These are phyloP conservation scores for Pterocles orientalis DNA, from an alignment of 2,113 vertebrate genomes.

Conservation along the genomic window DNA sequence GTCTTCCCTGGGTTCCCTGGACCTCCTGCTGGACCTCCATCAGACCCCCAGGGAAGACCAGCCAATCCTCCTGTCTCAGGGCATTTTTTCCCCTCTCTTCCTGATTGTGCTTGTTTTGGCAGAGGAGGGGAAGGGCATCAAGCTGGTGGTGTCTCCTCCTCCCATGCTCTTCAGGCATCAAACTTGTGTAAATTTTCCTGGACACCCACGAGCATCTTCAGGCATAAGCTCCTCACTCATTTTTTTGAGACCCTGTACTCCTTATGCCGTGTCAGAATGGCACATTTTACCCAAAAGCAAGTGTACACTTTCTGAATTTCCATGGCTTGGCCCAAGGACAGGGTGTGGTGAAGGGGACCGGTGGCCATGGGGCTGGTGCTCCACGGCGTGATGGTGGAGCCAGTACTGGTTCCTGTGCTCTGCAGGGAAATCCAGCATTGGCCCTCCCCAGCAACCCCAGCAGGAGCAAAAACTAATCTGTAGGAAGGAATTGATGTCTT, in stretches of 20 bases:
- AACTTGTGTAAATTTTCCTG: background rate
- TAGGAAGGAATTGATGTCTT: background rate
- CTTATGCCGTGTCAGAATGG: background rate
- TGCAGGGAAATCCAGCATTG: background rate
- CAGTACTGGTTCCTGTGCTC: background rate
- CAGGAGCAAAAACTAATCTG: background rate
- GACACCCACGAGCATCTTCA: background rate
- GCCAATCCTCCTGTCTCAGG: background rate
- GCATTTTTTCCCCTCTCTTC: background rate
- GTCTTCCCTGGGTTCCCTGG: background rate
- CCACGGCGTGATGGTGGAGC: background rate
- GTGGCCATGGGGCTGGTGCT: background rate
- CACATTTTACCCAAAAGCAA: background rate
- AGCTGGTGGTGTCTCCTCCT: background rate
- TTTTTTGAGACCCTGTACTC: background rate
- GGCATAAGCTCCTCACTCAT: background rate
- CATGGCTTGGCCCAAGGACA: background rate
- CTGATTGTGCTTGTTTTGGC: background rate
- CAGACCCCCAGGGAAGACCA: accelerated
- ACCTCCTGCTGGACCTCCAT: background rate
- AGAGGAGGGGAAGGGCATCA: background rate
- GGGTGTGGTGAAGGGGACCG: background rate
- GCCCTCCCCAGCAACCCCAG: background rate
- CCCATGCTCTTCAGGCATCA: background rate
- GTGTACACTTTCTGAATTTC: background rate